A percentile compares a stretch with the other conserved stretches of the same genome.
These are phyloP conservation scores for Scleropages formosus DNA, from an alignment of 2,797 vertebrate genomes.

Conservation along the genomic window DNA sequence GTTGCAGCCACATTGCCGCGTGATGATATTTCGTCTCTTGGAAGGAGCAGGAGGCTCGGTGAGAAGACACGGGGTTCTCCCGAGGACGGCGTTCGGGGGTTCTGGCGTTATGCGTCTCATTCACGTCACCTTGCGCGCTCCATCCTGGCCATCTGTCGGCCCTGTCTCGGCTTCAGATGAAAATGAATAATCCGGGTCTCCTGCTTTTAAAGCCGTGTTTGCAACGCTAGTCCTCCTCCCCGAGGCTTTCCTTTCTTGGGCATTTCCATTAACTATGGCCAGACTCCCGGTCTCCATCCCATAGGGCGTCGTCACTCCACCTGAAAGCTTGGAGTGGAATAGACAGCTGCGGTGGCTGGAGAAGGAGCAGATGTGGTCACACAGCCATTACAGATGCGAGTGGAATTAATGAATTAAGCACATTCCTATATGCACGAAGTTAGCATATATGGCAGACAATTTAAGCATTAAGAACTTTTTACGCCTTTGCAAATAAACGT, in stretches of 20 bases:
- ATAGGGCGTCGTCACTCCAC: neutral
- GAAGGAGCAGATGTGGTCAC: too few species aligned
- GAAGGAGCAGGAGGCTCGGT: neutral
- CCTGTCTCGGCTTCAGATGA: neutral
- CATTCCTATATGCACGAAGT: too few species aligned
- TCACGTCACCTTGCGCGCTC: neutral
- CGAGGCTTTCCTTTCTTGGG: too few species aligned
- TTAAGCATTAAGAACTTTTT: too few species aligned
- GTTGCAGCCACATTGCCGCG: too few species aligned
- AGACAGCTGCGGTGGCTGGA: too few species aligned
- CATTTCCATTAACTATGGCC: constrained; percentile 8
- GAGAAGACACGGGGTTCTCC: neutral
- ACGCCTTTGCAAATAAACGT: too few species aligned
- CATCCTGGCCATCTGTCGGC: neutral
- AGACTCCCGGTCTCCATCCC: neutral
- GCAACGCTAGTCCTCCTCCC: neutral
- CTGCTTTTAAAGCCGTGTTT: neutral
- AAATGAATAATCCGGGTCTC: neutral
- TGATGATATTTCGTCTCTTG: too few species aligned
- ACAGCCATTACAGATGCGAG: too few species aligned
- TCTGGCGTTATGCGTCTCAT: neutral
- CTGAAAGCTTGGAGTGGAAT: too few species aligned
- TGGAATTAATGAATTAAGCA: too few species aligned
- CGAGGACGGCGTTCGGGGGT: neutral
- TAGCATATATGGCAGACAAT: too few species aligned